Conservation (phyloP, 2,888 invertebrate genomes). For the Caenorhabditis japonica region DNA sequence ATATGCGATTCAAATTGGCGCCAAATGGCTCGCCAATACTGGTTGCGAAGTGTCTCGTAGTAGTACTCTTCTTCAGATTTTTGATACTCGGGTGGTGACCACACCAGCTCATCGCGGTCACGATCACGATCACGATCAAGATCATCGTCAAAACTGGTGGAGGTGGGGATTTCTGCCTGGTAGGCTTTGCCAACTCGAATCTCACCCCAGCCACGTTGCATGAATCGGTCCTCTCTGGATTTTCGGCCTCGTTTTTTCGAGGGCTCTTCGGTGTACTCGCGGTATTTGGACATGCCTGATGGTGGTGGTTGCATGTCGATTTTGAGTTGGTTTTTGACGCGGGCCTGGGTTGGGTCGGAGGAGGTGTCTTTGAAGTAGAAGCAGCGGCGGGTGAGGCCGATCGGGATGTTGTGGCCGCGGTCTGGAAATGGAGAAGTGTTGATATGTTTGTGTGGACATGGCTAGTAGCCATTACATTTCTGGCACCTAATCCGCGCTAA, state of each 20-base stretch:
- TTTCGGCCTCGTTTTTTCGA: too few relatives aligned
- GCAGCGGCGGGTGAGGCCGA: conserved; percentile 1
- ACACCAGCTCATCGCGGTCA: background rate
- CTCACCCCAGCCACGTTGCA: background rate
- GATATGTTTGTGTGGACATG: background rate
- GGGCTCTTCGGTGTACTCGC: too few relatives aligned
- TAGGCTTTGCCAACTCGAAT: background rate
- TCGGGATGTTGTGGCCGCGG: conserved; percentile 8
- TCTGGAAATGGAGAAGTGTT: conserved; percentile 9
- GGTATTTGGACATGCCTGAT: background rate
- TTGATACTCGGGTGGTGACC: background rate
- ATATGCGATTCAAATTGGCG: conserved; percentile 5
- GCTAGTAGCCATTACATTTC: too few relatives aligned
- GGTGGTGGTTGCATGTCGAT: conserved; percentile 20
- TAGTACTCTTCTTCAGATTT: background rate
- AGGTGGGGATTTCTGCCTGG: background rate
- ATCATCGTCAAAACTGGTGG: background rate
- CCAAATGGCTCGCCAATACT: conserved; percentile 13
- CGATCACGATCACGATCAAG: background rate
- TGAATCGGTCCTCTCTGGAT: background rate
- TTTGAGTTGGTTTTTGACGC: background rate
- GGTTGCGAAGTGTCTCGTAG: background rate
- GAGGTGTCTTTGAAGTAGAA: background rate
- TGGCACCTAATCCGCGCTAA: too few relatives aligned
- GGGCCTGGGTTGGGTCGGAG: background rate